Evolutionary conservation across 2,888 invertebrate genomes (phyloP), one percentile per base, ranked within the genome.

Genomic region (Scaptomyza cyrtandrae): DNA sequence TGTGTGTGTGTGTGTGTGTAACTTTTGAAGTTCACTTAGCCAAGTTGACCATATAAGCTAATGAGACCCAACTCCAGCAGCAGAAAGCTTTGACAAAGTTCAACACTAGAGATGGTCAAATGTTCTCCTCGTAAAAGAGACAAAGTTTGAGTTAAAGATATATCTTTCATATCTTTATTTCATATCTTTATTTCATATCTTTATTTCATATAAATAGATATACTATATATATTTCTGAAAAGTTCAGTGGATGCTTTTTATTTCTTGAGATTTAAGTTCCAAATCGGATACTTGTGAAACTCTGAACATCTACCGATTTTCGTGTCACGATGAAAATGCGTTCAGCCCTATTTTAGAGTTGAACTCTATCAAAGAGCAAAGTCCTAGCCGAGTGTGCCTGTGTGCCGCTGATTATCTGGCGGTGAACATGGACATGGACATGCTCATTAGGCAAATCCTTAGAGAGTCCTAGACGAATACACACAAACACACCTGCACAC

Each of bases 391-490:
- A 44, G 59, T 54, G 66, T 55, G 61, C 65, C 39, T 41, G 62
- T 54, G 41, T 48, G 44, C 59, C 45, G 70, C 67, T 66, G 68
- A 67, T 78, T 69, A 72, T 67, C 66, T 56, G 65, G 43, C 60
- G 52, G 11, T 37, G 75, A 53, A 73, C 86, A 76, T 71, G 77
- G 31, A 77, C 83, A 82, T 70, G 86, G 72, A 55, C 87, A 72
- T 59, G 85, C 83, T 88, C 83, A 84, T 84, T 84, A 84, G 66
- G 60, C 65, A 73, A 88, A 86, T 84, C 83, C 83, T 86, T 88
- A 64, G 83, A 84, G 83, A 83, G 71, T 71, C 48, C 48, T 57
- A 44, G 52, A 43, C 35, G 35, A 31, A 48, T 43, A 59, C 11
- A 54, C 43, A 41, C 35, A 13, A 10, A 54, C 44, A 44, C 41